These are phyloP conservation scores for Mandrillus leucophaeus DNA, from an alignment of 2,113 vertebrate species.

Conservation along the genomic window DNA sequence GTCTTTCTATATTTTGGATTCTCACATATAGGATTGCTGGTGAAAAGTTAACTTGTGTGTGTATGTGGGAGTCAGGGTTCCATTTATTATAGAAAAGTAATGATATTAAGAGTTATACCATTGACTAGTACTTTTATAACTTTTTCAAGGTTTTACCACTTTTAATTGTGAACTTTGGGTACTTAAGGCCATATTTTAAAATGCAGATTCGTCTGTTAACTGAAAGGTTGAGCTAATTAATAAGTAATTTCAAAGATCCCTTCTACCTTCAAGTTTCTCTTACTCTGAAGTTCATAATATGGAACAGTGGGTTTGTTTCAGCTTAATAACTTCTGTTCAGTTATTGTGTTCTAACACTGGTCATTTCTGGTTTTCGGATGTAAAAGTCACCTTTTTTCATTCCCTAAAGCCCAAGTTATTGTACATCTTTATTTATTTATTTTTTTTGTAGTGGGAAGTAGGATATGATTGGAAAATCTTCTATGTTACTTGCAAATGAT, in stretches of 20 bases:
- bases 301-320: not conserved
- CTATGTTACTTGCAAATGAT: constrained; percentile 30
- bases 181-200: constrained; percentile 26
- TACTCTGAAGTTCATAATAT: not conserved
- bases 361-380: not conserved
- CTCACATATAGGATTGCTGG: not conserved
- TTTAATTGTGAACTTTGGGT: constrained; percentile 14
- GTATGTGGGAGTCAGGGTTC: not conserved
- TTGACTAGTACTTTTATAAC: not conserved
- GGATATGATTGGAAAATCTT: constrained; percentile 30
- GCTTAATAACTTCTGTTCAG: not conserved
- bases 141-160: constrained; percentile 15
- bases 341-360: constrained; percentile 36
- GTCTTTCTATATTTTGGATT: constrained; percentile 23
- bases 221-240: not conserved
- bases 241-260: not conserved
- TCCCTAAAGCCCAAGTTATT: not conserved
- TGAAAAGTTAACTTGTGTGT: constrained; percentile 38
- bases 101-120: not conserved
- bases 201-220: not conserved
- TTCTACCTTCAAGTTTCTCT: not conserved
- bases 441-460: not conserved
- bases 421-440: not conserved
- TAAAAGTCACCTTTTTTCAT: constrained; percentile 16
- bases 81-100: not conserved